Base-by-base conservation (phyloP, 2,113 vertebrate genomes). In the Tamias sibiricus region DNA sequence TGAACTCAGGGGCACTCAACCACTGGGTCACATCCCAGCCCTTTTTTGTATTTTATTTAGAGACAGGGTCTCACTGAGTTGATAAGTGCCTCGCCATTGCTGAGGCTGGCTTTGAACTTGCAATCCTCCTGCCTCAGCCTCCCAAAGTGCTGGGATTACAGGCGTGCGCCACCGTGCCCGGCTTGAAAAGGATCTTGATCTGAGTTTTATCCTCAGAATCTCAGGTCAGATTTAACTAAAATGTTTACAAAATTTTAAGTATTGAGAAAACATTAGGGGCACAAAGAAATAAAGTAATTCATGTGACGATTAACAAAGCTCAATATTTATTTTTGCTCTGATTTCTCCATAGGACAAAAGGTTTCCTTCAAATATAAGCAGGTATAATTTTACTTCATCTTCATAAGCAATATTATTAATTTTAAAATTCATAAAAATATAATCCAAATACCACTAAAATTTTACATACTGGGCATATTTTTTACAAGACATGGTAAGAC, bases 361-460 rank as follows among this genome's bases (percentile, higher is more conserved):
- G 40, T 76, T 64, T 68, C 49, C 42, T 71, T 57, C 10, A 64
- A 93, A 88, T 16, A 74, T 88, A 94, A 28, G 59, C 11, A 79
- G 0, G 0, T 62, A 37, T 20, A 81, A 91, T 80, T 81, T 79
- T 69, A 49, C 52, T 89, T 94, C 54, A 79, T 44, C 68, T 91
- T 72, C 42, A 5, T 74, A 92, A 92, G 69, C 68, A 77, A 35
- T 17, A 87, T 42, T 82, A 57, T 91, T 57, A 80, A 59, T 71
- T 87, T 83, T 32, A 88, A 91, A 37, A 91, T 24, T 68, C 87
- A 95, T 87, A 93, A 94, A 75, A 81, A n/a, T n/a, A 57, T 57
- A 94, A 84, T 7, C 6, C 59, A 96, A 91, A 89, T 95, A 37
- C 44, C 49, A 62, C 16, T 80, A 88, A 76, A 81, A 84, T 91